Percentiles rank a stretch among this genome's conserved stretches.
Conservation (phyloP, 2,888 invertebrate species). For the Boloria euphrosyne region DNA sequence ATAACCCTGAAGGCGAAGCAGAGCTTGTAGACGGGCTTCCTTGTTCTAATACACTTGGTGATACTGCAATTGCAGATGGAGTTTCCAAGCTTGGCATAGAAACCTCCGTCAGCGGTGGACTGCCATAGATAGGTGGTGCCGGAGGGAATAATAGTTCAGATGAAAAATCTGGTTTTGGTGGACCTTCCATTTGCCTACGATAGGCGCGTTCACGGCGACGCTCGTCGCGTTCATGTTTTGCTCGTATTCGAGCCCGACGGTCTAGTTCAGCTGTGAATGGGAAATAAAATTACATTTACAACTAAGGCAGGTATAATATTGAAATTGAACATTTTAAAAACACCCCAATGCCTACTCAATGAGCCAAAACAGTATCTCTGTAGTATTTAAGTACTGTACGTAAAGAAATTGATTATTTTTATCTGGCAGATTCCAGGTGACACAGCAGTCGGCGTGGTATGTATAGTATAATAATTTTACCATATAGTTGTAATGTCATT, state of each 20-base stretch:
- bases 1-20: conserved; percentile 60
- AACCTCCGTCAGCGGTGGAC: conserved; percentile 44
- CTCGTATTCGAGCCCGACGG: conserved; percentile 86
- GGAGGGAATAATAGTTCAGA: conserved; percentile 69
- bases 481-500: too few relatives aligned
- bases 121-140: conserved; percentile 52
- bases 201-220: conserved; percentile 90
- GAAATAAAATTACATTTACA: too few relatives aligned
- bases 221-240: conserved; percentile 89
- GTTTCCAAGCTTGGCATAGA: conserved; percentile 12
- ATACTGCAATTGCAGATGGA: conserved; percentile 35
- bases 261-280: conserved; percentile 86
- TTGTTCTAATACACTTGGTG: conserved; percentile 36
- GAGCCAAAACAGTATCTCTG: too few relatives aligned
- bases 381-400: too few relatives aligned
- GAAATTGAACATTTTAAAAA: too few relatives aligned
- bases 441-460: too few relatives aligned
- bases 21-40: conserved; percentile 32
- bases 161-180: conserved; percentile 84
- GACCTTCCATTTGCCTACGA: conserved; percentile 87
- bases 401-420: too few relatives aligned
- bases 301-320: too few relatives aligned
- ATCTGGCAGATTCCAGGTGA: too few relatives aligned
- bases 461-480: too few relatives aligned
- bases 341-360: too few relatives aligned